Evolutionary conservation across 64 coral and sea anemone species (phyloP), one percentile per base, ranked within the genome.

Genomic region (Pocillopora verrucosa): DNA sequence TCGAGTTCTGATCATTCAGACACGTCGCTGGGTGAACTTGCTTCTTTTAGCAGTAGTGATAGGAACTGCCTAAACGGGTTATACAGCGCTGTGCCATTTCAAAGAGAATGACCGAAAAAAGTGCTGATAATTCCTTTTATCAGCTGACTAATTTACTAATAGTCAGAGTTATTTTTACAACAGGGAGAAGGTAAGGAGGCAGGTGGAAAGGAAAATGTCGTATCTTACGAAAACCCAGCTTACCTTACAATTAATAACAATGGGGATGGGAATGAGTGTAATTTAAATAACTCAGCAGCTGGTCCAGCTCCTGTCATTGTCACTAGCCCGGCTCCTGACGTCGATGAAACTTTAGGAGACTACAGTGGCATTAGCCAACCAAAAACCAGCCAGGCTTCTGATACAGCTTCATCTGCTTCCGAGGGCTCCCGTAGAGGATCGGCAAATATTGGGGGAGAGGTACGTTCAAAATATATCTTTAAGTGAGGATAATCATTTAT

Each of bases 291-390:
- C n/a, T 2, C 19, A 11, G 45, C 51, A n/a, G 59, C 15, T 58
- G 65, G 25, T 36, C 73, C 59, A 19, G 61, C 90, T 24, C 90
- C 90, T 67, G 75, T 38, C 3, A 92, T 92, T n/a, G 90, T 92
- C 1, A 92, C 90, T 36, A 92, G 90, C 45, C 90, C 82, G 10
- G 90, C 83, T 13, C 90, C 81, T 16, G 90, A 92, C 60, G 19
- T 16, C n/a, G 63, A 84, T 7, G 56, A 84, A 36, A 20, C 62
- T 20, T 30, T 30, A 30, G 30, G 30, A 30, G 30, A 30, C 30
- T 12, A 64, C 11, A 19, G 13, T 3, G 22, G n/a, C 65, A 22
- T 16, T 4, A 84, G 51, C 37, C 16, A 17, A 12, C 41, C 41
- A 34, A 51, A 45, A 17, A 64, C 17, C 56, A 64, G 64, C n/a